These are phyloP conservation scores for Didymodactylos carnosus DNA, from an alignment of 2,888 invertebrate species.

Conservation along the genomic window DNA sequence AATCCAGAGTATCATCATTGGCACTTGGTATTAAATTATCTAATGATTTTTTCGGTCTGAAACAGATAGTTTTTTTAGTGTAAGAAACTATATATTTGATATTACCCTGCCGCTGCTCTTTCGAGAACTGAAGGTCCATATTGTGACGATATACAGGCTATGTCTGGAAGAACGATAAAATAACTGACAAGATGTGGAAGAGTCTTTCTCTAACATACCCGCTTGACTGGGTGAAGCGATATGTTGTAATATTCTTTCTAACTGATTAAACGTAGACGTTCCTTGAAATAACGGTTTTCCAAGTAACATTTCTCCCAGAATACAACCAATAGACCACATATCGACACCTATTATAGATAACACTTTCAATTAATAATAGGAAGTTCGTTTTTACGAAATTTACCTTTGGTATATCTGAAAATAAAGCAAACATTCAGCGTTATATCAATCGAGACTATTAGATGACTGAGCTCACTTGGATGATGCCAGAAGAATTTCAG, in stretches of 20 bases:
- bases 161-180: no score
- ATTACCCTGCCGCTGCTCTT: slow-evolving; percentile 3
- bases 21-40: slow-evolving; percentile 41
- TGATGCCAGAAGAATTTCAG: slow-evolving; percentile 83
- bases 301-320: slow-evolving; percentile 80
- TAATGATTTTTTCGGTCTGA: slow-evolving; percentile 35
- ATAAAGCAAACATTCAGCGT: background rate
- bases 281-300: slow-evolving; percentile 87
- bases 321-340: slow-evolving; percentile 95
- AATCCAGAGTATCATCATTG: slow-evolving; percentile 54
- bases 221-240: slow-evolving; percentile 50
- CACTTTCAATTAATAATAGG: no score
- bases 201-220: no score
- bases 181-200: no score
- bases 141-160: slow-evolving; percentile 13
- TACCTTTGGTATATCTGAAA: background rate
- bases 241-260: slow-evolving; percentile 66
- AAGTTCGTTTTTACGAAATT: no score
- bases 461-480: slow-evolving; percentile 44
- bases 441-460: background rate
- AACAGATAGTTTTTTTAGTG: background rate
- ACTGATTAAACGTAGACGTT: slow-evolving; percentile 81
- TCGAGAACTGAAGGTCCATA: slow-evolving; percentile 13
- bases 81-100: background rate
- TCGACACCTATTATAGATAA: slow-evolving; percentile 94